Evolutionary conservation across 37 sponge, comb jelly and placozoan genomes (phyloP).

Genomic region (Ephydatia muelleri): DNA sequence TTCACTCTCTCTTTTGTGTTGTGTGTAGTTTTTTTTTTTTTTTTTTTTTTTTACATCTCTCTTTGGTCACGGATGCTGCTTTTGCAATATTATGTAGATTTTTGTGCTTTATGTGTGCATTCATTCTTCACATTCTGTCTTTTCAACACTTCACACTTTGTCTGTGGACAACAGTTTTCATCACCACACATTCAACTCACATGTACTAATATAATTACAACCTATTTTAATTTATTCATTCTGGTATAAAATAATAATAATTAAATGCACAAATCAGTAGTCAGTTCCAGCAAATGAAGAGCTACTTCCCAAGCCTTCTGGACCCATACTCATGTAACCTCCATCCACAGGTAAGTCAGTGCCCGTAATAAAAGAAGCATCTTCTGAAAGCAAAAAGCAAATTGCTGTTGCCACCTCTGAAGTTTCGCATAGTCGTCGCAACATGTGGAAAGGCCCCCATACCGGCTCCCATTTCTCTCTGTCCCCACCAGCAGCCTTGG

Average conservation of each 20-base stretch:
- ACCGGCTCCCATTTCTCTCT: conserved; percentile 80
- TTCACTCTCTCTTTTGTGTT: neutral
- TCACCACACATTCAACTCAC: neutral
- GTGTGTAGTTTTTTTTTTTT: too few relatives aligned
- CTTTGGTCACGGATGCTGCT: too few relatives aligned
- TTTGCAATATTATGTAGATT: too few relatives aligned
- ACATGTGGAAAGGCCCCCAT: conserved; percentile 89
- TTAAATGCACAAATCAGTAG: conserved; percentile 30
- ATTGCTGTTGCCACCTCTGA: conserved; percentile 73
- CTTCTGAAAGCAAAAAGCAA: conserved; percentile 76
- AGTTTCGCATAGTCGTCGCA: conserved; percentile 56
- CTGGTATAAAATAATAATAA: too few relatives aligned
- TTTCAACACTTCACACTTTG: neutral
- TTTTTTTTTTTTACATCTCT: too few relatives aligned
- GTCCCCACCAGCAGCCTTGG: conserved; percentile 80
- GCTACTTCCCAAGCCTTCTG: conserved; percentile 80
- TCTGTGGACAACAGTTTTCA: neutral
- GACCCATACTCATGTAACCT: conserved; percentile 81
- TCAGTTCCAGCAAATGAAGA: conserved; percentile 79
- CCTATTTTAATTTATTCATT: too few relatives aligned
- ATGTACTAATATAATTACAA: neutral
- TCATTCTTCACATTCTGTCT: neutral
- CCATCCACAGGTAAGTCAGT: conserved; percentile 82
- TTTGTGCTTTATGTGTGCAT: too few relatives aligned
- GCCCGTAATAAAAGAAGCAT: conserved; percentile 76